Percentiles rank a stretch among this genome's conserved stretches.
Evolutionary conservation across 2,113 vertebrate species (phyloP).

Genomic region (Balaeniceps rex): DNA sequence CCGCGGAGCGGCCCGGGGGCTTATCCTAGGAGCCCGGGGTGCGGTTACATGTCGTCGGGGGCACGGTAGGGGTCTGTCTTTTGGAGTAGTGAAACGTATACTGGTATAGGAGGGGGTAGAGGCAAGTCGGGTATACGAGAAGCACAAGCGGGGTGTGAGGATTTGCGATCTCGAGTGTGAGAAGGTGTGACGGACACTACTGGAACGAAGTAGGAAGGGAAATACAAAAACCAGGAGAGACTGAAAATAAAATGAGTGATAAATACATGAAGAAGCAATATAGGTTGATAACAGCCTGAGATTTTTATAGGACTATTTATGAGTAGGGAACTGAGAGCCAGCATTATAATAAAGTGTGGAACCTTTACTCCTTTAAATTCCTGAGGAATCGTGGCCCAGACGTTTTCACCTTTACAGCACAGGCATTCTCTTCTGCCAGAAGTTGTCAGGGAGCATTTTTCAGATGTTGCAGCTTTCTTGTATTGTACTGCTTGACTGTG

Average conservation of each 20-base stretch:
- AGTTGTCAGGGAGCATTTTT: not conserved
- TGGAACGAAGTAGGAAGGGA: not conserved
- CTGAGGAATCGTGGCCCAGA: not conserved
- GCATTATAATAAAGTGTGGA: not conserved
- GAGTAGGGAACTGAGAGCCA: not conserved
- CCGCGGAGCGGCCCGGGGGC: not conserved
- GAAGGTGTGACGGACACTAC: not conserved
- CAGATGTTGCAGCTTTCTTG: not conserved
- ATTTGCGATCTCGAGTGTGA: not conserved
- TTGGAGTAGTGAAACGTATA: not conserved
- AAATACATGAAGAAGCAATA: not conserved
- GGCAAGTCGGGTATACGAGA: accelerated
- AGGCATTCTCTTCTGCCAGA: not conserved
- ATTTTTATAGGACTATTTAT: not conserved
- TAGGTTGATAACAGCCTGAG: not conserved
- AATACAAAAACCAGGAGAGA: not conserved
- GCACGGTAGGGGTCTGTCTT: too few relatives aligned
- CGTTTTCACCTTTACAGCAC: not conserved
- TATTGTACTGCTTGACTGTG: not conserved
- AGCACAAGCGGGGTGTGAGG: not conserved
- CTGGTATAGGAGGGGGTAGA: not conserved
- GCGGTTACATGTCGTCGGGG: not conserved
- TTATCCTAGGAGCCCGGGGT: not conserved
- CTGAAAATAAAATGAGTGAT: not conserved
- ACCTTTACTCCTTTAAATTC: not conserved